phyloP scores from a whole-genome alignment of 2,888 invertebrate species.

The Gymnocheta viridis region DNA sequence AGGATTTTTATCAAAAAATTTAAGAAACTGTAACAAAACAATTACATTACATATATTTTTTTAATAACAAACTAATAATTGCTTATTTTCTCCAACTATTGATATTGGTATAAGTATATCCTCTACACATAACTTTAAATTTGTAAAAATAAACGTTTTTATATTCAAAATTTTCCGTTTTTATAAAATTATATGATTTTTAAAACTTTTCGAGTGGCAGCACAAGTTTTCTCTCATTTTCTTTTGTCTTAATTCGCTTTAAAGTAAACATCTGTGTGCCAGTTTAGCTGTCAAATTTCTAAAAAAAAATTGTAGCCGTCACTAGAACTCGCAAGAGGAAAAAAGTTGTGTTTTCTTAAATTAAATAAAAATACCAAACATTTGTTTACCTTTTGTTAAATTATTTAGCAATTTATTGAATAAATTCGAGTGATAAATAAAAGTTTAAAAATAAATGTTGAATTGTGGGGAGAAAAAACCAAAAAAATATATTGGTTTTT shows the following conservation, averaged over 20 bases:
- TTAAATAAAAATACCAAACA: slow-evolving; percentile 3
- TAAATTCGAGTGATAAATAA: not conserved
- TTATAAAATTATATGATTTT: too few relatives aligned
- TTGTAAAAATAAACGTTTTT: too few relatives aligned
- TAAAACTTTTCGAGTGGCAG: not conserved
- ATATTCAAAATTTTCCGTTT: too few relatives aligned
- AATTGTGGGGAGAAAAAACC: slow-evolving; percentile 9
- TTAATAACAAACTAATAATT: too few relatives aligned
- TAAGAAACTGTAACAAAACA: too few relatives aligned
- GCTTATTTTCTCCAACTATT: too few relatives aligned
- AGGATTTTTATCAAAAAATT: too few relatives aligned
- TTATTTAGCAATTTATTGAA: slow-evolving; percentile 22
- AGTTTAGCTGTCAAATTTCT: slow-evolving; percentile 26
- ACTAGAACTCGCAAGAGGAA: slow-evolving; percentile 46
- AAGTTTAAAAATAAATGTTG: not conserved
- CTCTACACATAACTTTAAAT: too few relatives aligned
- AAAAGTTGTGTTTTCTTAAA: slow-evolving; percentile 43
- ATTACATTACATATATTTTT: too few relatives aligned
- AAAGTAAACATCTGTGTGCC: slow-evolving; percentile 42
- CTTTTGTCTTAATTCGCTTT: not conserved
- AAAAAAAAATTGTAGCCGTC: slow-evolving; percentile 41
- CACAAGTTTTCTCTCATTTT: not conserved
- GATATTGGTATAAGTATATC: too few relatives aligned
- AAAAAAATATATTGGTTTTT: slow-evolving; percentile 50
- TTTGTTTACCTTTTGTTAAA: slow-evolving; percentile 41